Conservation (phyloP, 2,888 invertebrate genomes). For the Plagodis pulveraria region DNA sequence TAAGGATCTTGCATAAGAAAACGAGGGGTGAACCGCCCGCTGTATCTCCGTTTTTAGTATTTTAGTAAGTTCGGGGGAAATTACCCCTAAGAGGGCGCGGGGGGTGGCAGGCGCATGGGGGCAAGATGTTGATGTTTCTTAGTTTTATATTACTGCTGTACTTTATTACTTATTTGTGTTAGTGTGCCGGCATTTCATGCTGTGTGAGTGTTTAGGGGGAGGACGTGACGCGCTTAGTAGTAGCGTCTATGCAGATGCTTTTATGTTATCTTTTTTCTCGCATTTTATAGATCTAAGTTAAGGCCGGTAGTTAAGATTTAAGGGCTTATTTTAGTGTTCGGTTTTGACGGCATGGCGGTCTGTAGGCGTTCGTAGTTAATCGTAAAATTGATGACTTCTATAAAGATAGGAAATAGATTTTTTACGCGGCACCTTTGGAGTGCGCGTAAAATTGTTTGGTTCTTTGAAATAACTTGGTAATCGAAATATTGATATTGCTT, state of each 20-base stretch:
- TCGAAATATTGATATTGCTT: conserved; percentile 3
- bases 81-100: conserved; percentile 64
- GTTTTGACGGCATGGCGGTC: conserved; percentile 36
- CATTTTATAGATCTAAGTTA: conserved; percentile 44
- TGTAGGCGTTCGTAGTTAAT: conserved; percentile 37
- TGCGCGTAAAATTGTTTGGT: conserved; percentile 22
- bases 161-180: conserved; percentile 84
- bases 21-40: conserved; percentile 67
- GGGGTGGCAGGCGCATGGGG: conserved; percentile 49
- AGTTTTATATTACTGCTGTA: conserved; percentile 84
- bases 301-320: conserved; percentile 43
- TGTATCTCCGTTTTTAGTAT: conserved; percentile 85
- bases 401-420: conserved; percentile 43
- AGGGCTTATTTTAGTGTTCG: conserved; percentile 42
- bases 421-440: conserved; percentile 33
- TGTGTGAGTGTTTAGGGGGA: conserved; percentile 54
- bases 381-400: conserved; percentile 42
- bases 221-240: conserved; percentile 48
- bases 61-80: conserved; percentile 84
- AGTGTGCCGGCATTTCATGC: conserved; percentile 60
- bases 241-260: conserved; percentile 76
- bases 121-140: conserved; percentile 85
- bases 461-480: conserved; percentile 10
- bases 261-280: conserved; percentile 40
- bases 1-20: conserved; percentile 85